These are phyloP conservation scores for Pipistrellus kuhlii DNA, from an alignment of 2,797 vertebrate genomes.

Conservation along the genomic window DNA sequence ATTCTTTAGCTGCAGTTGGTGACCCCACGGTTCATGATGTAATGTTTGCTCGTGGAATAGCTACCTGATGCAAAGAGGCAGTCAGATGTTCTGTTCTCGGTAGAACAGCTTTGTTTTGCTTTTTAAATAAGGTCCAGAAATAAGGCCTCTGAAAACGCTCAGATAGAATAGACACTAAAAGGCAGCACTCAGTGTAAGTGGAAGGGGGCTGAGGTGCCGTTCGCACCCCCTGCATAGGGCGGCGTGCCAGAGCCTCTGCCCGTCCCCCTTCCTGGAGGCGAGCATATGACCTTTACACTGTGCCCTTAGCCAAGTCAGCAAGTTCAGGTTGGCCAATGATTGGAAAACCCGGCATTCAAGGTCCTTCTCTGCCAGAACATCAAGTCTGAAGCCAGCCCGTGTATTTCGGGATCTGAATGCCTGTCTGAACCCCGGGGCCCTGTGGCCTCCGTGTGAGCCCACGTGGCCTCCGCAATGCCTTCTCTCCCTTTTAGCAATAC, in stretches of 20 bases:
- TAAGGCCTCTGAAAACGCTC: conserved; percentile 6
- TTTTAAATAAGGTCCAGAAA: not conserved
- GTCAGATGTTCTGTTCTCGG: not conserved
- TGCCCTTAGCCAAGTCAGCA: not conserved
- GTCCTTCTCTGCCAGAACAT: not conserved
- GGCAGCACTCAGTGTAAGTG: not conserved
- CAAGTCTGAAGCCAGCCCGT: not conserved
- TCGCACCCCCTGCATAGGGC: not conserved
- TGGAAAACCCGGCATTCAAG: not conserved
- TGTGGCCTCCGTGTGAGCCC: not conserved
- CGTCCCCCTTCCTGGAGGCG: not conserved
- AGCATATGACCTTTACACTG: not conserved
- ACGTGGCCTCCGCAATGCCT: conserved; percentile 43
- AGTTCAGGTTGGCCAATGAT: not conserved
- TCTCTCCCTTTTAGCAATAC: conserved; percentile 55
- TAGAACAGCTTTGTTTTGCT: not conserved
- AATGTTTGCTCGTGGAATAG: not conserved
- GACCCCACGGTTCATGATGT: not conserved
- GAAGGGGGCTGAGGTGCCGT: accelerated
- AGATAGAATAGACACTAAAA: not conserved
- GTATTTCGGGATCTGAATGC: not conserved
- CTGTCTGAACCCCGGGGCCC: not conserved
- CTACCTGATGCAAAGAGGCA: not conserved
- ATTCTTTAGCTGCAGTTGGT: not conserved
- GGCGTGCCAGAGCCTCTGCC: not conserved